Evolutionary conservation across 1,140 invertebrate genomes (phyloP), one percentile per base, ranked within the genome.

Genomic region (Idris sp.): DNA sequence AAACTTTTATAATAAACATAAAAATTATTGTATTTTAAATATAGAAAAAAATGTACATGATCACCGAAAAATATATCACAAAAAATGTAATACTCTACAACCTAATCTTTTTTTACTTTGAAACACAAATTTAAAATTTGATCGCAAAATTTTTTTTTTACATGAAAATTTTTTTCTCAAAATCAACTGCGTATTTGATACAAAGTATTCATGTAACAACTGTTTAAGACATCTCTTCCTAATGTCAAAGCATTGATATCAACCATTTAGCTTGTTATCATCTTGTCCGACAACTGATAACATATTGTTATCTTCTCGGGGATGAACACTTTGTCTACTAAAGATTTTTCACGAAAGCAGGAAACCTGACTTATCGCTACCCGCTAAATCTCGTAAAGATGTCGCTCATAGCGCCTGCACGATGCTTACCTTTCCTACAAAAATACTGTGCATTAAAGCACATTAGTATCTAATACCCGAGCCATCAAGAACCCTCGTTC

Each of bases 341-440:
- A 22, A 43, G 10, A 1, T 1, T 33, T 44, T 64, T 15, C 30
- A 6, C 14, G n/a, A 33, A 56, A 48, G 8, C 25, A 25, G 41
- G 62, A 67, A 64, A 67, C 33, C 62, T 67, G 33, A 67, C 62
- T 67, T 67, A 67, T 56, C 62, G n/a, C 40, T 67, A 8, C 5
- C 18, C 11, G 36, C 14, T 2, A 18, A n/a, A 7, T 3, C 1
- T 31, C 19, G n/a, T 33, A 2, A 46, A 65, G 61, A 65, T 65
- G 61, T 65, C 61, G 49, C 61, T 54, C 10, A 3, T 10, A 46
- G n/a, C 49, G 61, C 61, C 31, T 65, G 48, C 2, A 16, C 40
- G 31, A 64, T 44, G 59, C 59, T 53, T 64, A 41, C 38, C 59
- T 22, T 53, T 30, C 5, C 10, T 65, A 54, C 41, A 54, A 41